These are phyloP conservation scores for Semotilus atromaculatus DNA, from an alignment of 2,797 vertebrate genomes.

Conservation along the genomic window DNA sequence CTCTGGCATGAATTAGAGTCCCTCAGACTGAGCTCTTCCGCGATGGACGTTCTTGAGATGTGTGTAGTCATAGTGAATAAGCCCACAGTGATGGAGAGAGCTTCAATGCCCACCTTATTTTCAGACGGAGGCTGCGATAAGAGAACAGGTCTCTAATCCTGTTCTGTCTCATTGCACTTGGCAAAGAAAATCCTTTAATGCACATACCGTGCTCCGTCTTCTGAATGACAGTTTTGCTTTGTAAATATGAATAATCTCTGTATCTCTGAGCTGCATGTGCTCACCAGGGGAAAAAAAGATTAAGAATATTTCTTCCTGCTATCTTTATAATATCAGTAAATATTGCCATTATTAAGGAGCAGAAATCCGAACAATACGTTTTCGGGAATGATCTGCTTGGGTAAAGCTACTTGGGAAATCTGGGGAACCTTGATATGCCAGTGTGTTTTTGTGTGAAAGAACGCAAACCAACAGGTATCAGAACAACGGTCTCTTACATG, in stretches of 20 bases:
- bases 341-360: conserved; percentile 40
- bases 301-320: conserved; percentile 26
- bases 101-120: conserved; percentile 39
- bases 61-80: conserved; percentile 16
- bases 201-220: conserved; percentile 40
- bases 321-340: conserved; percentile 40
- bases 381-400: not conserved
- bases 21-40: not conserved
- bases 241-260: conserved; percentile 63
- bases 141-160: conserved; percentile 43
- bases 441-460: not conserved
- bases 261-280: conserved; percentile 56
- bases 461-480: conserved; percentile 5
- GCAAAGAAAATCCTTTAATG: conserved; percentile 48
- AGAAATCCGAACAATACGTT: conserved; percentile 4
- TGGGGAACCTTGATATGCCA: not conserved
- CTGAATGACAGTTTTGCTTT: conserved; percentile 49
- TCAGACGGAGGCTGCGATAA: conserved; percentile 42
- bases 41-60: not conserved
- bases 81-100: conserved; percentile 10
- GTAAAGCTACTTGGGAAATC: not conserved
- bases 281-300: conserved; percentile 38
- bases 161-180: conserved; percentile 57
- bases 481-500: conserved; percentile 43
- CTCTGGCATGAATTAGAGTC: conserved; percentile 16